Conservation (phyloP, 2,797 vertebrate genomes). For the Nyctibius grandis region DNA sequence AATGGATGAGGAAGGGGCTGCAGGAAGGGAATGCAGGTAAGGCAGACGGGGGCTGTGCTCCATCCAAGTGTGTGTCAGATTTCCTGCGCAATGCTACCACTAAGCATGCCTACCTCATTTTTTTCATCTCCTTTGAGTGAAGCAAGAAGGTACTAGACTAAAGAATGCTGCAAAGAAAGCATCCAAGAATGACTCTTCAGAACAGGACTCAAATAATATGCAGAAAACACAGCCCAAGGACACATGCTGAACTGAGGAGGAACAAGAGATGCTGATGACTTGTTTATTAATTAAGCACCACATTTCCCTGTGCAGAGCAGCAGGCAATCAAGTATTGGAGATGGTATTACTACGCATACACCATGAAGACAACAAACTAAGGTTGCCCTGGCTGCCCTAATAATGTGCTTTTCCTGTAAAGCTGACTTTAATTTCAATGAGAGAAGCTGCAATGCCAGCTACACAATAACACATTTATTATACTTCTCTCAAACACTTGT, state of each 20-base stretch:
- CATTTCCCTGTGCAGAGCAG: not conserved
- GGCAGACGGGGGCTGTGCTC: not conserved
- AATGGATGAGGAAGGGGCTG: not conserved
- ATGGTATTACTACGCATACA: not conserved
- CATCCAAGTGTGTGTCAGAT: not conserved
- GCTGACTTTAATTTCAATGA: not conserved
- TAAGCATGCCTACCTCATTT: not conserved
- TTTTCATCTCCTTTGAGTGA: not conserved
- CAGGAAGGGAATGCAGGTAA: not conserved
- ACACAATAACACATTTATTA: not conserved
- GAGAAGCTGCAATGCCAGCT: not conserved
- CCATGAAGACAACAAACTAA: not conserved
- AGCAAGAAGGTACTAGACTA: not conserved
- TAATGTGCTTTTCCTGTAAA: not conserved
- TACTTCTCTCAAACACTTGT: not conserved
- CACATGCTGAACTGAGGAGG: not conserved
- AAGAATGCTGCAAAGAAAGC: not conserved
- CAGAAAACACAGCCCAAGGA: constrained; percentile 12
- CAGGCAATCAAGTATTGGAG: not conserved
- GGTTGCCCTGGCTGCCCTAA: not conserved
- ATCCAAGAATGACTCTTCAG: not conserved
- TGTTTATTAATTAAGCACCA: not conserved
- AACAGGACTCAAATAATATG: not conserved
- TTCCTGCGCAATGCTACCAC: not conserved
- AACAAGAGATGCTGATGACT: not conserved